Evolutionary conservation across 2,113 vertebrate species (phyloP).

Genomic region (Dasyurus viverrinus): DNA sequence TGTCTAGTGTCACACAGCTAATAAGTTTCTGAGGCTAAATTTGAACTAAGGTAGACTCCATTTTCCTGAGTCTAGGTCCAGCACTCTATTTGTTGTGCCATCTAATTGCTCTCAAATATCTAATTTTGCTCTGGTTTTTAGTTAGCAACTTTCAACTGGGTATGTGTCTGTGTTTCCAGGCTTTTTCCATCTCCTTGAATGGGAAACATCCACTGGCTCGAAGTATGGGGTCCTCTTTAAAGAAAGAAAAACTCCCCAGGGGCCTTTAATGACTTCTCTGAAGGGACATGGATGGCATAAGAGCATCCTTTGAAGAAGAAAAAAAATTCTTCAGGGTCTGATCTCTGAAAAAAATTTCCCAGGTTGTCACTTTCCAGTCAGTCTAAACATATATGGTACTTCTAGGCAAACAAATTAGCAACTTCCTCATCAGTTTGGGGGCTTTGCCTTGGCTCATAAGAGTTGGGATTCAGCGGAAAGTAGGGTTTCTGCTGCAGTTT

Average conservation of each 20-base stretch:
- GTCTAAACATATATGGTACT: background rate
- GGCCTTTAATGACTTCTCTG: background rate
- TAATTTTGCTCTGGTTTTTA: background rate
- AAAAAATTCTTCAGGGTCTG: background rate
- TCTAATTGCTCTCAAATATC: background rate
- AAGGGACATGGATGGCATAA: background rate
- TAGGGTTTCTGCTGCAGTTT: background rate
- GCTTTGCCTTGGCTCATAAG: background rate
- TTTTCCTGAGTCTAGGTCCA: background rate
- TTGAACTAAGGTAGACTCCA: background rate
- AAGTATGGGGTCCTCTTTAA: background rate
- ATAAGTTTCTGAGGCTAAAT: too few relatives aligned
- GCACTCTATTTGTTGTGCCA: background rate
- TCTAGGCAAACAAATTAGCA: background rate
- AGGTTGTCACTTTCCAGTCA: background rate
- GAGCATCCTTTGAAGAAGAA: background rate
- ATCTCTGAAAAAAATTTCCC: background rate
- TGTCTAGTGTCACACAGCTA: background rate
- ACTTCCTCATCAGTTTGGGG: background rate
- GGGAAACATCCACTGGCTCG: background rate
- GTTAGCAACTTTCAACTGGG: background rate
- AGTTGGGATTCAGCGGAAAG: background rate
- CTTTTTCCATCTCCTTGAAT: background rate
- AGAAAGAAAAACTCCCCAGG: background rate
- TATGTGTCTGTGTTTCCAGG: background rate